phyloP scores from a whole-genome alignment of 2,888 invertebrate genomes.

The Parnassius mnemosyne region DNA sequence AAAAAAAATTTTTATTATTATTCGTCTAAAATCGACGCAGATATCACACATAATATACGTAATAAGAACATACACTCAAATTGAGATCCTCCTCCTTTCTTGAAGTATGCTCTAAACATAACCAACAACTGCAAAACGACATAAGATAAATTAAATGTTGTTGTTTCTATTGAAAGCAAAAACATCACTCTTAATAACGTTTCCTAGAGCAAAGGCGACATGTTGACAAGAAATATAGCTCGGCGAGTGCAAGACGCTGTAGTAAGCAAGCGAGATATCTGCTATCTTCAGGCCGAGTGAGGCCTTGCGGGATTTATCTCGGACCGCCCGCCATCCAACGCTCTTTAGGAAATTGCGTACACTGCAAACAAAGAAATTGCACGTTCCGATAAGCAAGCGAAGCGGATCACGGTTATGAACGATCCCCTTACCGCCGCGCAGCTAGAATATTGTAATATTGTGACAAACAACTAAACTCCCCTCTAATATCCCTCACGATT shows the following conservation, averaged over 20 bases:
- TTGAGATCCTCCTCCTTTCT: too few species aligned
- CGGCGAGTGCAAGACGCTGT: constrained; percentile 8
- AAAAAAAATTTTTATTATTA: too few species aligned
- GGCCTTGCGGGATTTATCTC: constrained; percentile 62
- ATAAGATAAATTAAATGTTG: constrained; percentile 3
- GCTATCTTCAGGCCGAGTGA: constrained; percentile 54
- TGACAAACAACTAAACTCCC: constrained; percentile 1
- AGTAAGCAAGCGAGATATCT: constrained; percentile 49
- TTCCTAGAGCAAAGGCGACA: constrained; percentile 24
- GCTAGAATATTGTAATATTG: constrained; percentile 21
- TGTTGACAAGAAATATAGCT: constrained; percentile 24
- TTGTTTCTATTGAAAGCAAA: constrained; percentile 1
- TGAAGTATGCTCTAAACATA: too few species aligned
- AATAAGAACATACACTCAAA: too few species aligned
- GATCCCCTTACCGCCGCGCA: constrained; percentile 22
- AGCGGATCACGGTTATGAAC: constrained; percentile 55
- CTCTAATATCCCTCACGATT: neutral
- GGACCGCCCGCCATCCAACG: constrained; percentile 41
- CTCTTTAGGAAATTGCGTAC: constrained; percentile 72
- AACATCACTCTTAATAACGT: constrained; percentile 18
- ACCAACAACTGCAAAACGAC: neutral
- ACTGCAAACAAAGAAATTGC: constrained; percentile 73
- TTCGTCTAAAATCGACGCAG: too few species aligned
- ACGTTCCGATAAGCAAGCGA: constrained; percentile 60
- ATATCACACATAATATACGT: too few species aligned